Conservation (phyloP, 2,113 vertebrate genomes). For the Typhlomys cinereus region DNA sequence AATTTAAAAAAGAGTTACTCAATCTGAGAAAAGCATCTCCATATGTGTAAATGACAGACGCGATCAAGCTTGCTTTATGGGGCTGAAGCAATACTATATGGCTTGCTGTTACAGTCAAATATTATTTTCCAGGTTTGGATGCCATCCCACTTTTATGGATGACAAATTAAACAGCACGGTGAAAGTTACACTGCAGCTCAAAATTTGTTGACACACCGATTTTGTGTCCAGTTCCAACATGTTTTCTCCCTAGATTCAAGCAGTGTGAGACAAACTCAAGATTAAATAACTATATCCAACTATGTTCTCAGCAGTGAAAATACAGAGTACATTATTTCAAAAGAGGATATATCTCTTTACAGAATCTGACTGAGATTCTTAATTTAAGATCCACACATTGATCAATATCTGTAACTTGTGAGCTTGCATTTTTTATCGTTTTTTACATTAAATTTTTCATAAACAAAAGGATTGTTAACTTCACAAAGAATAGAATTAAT, state of each 20-base stretch:
- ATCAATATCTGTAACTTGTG: not conserved
- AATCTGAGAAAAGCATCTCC: constrained; percentile 4
- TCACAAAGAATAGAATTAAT: not conserved
- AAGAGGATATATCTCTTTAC: not conserved
- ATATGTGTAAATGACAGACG: not conserved
- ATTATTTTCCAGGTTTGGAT: constrained; percentile 50
- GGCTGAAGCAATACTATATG: not conserved
- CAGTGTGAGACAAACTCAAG: not conserved
- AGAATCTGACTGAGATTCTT: not conserved
- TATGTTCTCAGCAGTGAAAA: not conserved
- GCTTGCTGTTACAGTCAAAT: constrained; percentile 21
- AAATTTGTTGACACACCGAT: not conserved
- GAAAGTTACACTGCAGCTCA: not conserved
- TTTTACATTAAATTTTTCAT: not conserved
- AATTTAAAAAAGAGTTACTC: too few species aligned
- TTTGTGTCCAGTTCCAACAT: constrained; percentile 16
- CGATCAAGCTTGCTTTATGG: not conserved
- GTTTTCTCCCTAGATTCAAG: constrained; percentile 31
- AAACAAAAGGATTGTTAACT: not conserved
- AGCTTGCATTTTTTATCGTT: not conserved
- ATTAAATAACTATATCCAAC: constrained; percentile 39
- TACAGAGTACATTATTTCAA: not conserved
- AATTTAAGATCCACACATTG: constrained; percentile 16
- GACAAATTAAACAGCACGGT: constrained; percentile 43
- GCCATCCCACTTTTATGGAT: constrained; percentile 58